Percentiles rank a stretch among this genome's conserved stretches.
Conservation (phyloP, 2,888 invertebrate genomes). For the Mamestra brassicae region DNA sequence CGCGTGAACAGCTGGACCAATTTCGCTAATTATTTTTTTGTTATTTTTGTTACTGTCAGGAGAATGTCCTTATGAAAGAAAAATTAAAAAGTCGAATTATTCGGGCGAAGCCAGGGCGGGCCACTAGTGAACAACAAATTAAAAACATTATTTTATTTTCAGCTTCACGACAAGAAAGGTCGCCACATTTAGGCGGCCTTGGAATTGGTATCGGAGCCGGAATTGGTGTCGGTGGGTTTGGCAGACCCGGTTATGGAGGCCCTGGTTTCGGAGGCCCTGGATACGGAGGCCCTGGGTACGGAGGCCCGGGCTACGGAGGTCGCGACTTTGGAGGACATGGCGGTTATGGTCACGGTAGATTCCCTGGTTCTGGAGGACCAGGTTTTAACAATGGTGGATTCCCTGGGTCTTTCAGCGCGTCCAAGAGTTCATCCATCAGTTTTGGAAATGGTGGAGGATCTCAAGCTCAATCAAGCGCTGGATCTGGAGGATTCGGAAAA, state of each 20-base stretch:
- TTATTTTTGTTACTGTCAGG: too few relatives aligned
- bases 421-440: conserved; percentile 70
- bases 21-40: too few relatives aligned
- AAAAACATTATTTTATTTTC: conserved; percentile 6
- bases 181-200: conserved; percentile 44
- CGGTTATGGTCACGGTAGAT: conserved; percentile 31
- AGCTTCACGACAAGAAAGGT: conserved; percentile 42
- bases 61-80: too few relatives aligned
- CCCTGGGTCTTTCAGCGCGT: conserved; percentile 67
- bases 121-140: not conserved
- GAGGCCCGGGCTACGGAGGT: conserved; percentile 34
- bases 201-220: conserved; percentile 35
- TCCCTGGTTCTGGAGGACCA: conserved; percentile 33
- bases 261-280: conserved; percentile 49
- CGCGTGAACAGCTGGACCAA: too few relatives aligned
- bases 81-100: too few relatives aligned
- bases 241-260: conserved; percentile 41
- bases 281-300: conserved; percentile 57
- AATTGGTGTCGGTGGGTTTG: conserved; percentile 27
- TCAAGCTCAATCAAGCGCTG: conserved; percentile 45
- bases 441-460: conserved; percentile 39
- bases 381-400: conserved; percentile 47
- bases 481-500: conserved; percentile 31
- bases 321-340: conserved; percentile 12
- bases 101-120: too few relatives aligned